Evolutionary conservation across 2,888 invertebrate species (phyloP).

Genomic region (Xestia xanthographa): DNA sequence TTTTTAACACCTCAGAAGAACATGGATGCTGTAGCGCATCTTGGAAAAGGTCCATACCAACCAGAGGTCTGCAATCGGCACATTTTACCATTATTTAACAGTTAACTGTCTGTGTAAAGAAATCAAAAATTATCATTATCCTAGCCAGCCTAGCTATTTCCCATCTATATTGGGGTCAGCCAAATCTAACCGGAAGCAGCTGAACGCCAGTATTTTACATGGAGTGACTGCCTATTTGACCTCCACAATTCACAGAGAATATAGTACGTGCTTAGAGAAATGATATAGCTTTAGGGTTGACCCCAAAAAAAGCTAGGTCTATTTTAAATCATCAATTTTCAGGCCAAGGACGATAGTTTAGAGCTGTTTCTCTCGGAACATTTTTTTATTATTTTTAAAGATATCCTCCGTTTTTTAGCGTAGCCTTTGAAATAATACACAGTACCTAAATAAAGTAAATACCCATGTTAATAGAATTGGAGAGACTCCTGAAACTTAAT

Average conservation of each 20-base stretch:
- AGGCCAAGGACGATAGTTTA: neutral
- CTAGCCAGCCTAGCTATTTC: neutral
- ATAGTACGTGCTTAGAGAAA: neutral
- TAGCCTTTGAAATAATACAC: neutral
- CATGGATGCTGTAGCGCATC: too few species aligned
- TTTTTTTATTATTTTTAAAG: neutral
- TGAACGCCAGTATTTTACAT: neutral
- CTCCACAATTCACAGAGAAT: neutral
- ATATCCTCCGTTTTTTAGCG: neutral
- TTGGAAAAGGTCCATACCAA: neutral
- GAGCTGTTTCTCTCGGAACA: neutral
- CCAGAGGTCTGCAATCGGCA: neutral
- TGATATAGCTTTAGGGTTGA: neutral
- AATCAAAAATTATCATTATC: neutral
- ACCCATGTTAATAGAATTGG: conserved; percentile 12
- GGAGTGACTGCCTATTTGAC: neutral
- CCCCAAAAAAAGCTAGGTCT: neutral
- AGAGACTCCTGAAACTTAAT: conserved; percentile 49
- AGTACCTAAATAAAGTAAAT: neutral
- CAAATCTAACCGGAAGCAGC: neutral
- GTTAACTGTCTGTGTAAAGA: neutral
- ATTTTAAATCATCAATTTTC: neutral
- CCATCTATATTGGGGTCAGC: neutral
- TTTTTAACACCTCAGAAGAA: too few species aligned
- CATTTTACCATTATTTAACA: neutral